Evolutionary conservation across 2,113 vertebrate genomes (phyloP).

Genomic region (Toxostoma redivivum): DNA sequence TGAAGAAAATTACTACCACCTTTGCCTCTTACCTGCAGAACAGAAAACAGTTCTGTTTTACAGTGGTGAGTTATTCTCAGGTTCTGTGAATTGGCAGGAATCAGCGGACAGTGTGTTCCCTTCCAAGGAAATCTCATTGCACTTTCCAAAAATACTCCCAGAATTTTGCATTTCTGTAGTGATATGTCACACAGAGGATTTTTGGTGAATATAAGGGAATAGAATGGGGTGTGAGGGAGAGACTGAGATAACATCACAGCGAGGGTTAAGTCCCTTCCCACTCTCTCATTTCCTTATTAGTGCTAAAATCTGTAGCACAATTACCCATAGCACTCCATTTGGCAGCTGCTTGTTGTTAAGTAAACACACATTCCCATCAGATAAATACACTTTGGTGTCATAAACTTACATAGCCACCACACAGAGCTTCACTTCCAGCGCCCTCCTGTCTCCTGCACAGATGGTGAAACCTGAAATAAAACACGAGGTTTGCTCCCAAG

Average conservation of each 20-base stretch:
- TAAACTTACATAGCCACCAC: conserved; percentile 57
- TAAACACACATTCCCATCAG: conserved; percentile 55
- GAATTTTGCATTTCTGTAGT: not conserved
- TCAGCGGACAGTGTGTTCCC: not conserved
- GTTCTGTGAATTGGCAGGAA: conserved; percentile 44
- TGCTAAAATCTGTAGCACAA: not conserved
- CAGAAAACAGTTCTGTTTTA: conserved; percentile 38
- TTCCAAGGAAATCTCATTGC: not conserved
- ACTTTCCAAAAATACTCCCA: not conserved
- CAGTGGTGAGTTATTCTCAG: conserved; percentile 10
- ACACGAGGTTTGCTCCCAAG: not conserved
- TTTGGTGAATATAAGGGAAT: not conserved
- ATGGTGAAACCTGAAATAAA: conserved; percentile 53
- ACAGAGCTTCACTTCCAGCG: conserved; percentile 53
- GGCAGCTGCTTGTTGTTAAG: not conserved
- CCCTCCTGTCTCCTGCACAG: conserved; percentile 57
- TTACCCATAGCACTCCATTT: not conserved
- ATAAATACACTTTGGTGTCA: conserved; percentile 66
- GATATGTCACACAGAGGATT: not conserved
- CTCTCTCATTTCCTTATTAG: not conserved
- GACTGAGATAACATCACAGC: not conserved
- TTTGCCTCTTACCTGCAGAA: conserved; percentile 39
- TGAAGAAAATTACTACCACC: not conserved
- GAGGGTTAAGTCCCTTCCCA: not conserved
- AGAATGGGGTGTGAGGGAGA: not conserved